phyloP scores from a whole-genome alignment of 2,888 invertebrate genomes.

The Crioceris asparagi region DNA sequence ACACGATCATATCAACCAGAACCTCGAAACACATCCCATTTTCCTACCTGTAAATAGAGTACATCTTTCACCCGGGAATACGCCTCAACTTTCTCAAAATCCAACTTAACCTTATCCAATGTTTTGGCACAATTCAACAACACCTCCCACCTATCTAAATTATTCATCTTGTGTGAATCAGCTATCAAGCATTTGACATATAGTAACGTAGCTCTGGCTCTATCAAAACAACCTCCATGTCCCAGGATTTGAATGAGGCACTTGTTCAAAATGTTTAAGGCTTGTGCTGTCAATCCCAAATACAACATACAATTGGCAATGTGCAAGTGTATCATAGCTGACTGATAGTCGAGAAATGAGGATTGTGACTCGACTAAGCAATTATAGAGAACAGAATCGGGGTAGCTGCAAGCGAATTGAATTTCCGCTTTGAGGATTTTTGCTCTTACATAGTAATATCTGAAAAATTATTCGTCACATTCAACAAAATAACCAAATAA shows the following conservation, averaged over 20 bases:
- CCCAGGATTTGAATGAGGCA: slow-evolving; percentile 46
- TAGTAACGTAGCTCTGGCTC: slow-evolving; percentile 63
- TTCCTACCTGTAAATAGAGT: slow-evolving; percentile 53
- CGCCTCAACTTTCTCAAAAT: slow-evolving; percentile 67
- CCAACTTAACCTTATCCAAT: slow-evolving; percentile 53
- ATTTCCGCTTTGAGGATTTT: slow-evolving; percentile 60
- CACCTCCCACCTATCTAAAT: slow-evolving; percentile 42
- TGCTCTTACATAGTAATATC: slow-evolving; percentile 49
- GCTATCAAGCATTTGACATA: slow-evolving; percentile 72
- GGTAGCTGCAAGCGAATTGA: slow-evolving; percentile 43
- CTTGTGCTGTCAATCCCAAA: slow-evolving; percentile 68
- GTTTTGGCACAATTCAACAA: slow-evolving; percentile 49
- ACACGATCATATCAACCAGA: slow-evolving; percentile 1
- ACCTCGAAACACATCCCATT: too few species aligned
- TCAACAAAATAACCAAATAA: too few species aligned
- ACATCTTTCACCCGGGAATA: slow-evolving; percentile 64
- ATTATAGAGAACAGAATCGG: slow-evolving; percentile 50
- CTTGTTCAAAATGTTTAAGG: slow-evolving; percentile 53
- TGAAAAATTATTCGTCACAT: slow-evolving; percentile 15
- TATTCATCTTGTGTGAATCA: slow-evolving; percentile 40
- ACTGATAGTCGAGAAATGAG: slow-evolving; percentile 67
- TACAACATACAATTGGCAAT: slow-evolving; percentile 67
- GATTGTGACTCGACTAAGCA: slow-evolving; percentile 65
- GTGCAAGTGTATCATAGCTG: slow-evolving; percentile 64
- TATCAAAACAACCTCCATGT: slow-evolving; percentile 72